Conservation (phyloP, 2,797 vertebrate species). For the Xenops minutus region DNA sequence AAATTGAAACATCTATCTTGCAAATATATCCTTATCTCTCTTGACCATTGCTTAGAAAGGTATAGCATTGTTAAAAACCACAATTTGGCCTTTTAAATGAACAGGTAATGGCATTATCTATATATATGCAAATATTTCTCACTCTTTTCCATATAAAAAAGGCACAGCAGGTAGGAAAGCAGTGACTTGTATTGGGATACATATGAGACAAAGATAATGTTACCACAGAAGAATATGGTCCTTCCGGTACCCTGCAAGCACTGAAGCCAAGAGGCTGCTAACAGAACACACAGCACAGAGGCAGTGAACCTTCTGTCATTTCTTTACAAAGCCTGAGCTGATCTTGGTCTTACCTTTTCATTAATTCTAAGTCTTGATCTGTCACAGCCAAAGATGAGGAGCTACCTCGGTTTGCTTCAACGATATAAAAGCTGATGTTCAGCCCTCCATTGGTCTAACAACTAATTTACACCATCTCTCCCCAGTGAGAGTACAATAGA, state of each 20-base stretch:
- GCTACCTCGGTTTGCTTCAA: background rate
- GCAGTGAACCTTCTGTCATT: background rate
- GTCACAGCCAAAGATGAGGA: background rate
- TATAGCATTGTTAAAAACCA: background rate
- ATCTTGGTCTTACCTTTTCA: background rate
- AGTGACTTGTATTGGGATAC: background rate
- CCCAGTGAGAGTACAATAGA: background rate
- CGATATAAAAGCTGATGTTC: background rate
- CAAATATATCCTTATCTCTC: background rate
- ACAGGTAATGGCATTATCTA: background rate
- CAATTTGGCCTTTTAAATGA: background rate
- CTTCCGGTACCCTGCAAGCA: background rate
- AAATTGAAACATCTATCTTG: background rate
- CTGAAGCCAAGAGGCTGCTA: background rate
- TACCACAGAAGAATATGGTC: background rate
- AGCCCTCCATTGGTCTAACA: background rate
- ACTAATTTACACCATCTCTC: background rate
- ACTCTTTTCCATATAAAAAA: background rate
- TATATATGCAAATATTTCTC: background rate
- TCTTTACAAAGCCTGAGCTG: background rate
- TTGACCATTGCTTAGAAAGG: background rate
- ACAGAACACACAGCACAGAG: background rate
- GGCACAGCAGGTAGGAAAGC: background rate
- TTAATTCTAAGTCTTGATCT: background rate
- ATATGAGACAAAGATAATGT: background rate